Evolutionary conservation across 1,140 invertebrate genomes (phyloP).

Genomic region (Catajapyx aquilonaris): DNA sequence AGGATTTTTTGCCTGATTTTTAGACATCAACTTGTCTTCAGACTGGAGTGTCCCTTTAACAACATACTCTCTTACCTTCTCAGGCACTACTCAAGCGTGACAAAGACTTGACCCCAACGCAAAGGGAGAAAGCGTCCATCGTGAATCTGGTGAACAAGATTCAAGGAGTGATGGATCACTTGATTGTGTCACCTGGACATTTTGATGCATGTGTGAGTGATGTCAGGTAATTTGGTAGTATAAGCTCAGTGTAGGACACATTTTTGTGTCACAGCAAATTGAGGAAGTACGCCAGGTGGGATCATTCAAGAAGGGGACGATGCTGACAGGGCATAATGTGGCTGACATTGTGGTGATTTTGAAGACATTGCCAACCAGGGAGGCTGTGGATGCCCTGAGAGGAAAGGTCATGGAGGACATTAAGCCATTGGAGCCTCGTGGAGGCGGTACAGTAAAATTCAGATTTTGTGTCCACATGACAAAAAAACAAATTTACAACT

Average conservation of each 20-base stretch:
- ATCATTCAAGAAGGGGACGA: no score
- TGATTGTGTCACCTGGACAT: constrained; percentile 75
- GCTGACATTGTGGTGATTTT: constrained; percentile 94
- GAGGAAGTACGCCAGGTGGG: constrained; percentile 91
- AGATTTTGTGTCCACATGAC: no score
- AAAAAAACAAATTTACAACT: no score
- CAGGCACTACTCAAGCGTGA: no score
- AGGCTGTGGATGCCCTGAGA: constrained; percentile 75
- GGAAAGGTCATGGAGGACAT: constrained; percentile 73
- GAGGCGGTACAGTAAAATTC: no score
- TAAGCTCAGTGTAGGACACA: no score
- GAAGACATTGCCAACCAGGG: constrained; percentile 91
- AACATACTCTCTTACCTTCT: no score
- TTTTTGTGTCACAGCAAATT: constrained; percentile 77
- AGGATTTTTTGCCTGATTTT: no score
- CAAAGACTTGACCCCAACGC: constrained; percentile 67
- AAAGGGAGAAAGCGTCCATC: constrained; percentile 73
- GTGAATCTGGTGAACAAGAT: constrained; percentile 81
- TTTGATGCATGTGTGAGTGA: constrained; percentile 88
- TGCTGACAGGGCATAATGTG: constrained; percentile 83
- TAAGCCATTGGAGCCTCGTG: constrained; percentile 30
- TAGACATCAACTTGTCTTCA: no score
- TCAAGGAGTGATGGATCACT: no score
- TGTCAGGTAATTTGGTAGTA: no score
- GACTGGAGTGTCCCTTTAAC: no score